These are phyloP conservation scores for Leucophenga montana DNA, from an alignment of 2,888 invertebrate species.

Conservation along the genomic window DNA sequence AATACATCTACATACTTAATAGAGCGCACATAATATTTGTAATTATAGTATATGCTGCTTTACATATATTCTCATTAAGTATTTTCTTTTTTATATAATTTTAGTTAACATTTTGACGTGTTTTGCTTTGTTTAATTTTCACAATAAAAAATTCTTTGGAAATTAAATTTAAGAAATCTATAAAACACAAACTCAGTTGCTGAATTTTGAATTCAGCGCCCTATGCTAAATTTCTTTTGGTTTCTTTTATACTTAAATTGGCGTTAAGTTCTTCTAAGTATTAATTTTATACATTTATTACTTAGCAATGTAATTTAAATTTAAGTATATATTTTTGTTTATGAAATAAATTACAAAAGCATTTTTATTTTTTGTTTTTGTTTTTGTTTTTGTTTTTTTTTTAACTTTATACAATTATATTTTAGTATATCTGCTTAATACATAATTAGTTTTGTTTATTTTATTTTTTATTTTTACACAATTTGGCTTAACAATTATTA, in stretches of 20 bases:
- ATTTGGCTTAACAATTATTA: constrained; percentile 17
- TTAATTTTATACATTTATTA: constrained; percentile 50
- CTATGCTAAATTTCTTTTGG: constrained; percentile 18
- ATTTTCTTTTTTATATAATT: constrained; percentile 28
- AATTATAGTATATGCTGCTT: constrained; percentile 22
- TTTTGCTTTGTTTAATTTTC: constrained; percentile 54
- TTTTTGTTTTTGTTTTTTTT: no score
- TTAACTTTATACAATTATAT: constrained; percentile 60
- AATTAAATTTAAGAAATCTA: constrained; percentile 23
- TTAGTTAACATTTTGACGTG: constrained; percentile 71
- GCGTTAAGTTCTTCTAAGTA: constrained; percentile 64
- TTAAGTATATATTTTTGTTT: constrained; percentile 40
- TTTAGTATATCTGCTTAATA: constrained; percentile 29
- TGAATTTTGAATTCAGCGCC: constrained; percentile 56
- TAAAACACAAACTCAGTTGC: constrained; percentile 41
- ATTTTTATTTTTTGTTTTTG: neutral
- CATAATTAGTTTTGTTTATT: no score
- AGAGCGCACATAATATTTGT: no score
- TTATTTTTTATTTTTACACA: constrained; percentile 42
- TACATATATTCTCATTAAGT: constrained; percentile 21
- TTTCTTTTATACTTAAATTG: constrained; percentile 54
- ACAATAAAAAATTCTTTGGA: constrained; percentile 42
- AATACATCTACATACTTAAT: constrained; percentile 1
- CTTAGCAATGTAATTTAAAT: constrained; percentile 36
- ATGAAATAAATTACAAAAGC: constrained; percentile 71